Conservation (phyloP, 2,113 vertebrate species). For the Nansenia antarctica region DNA sequence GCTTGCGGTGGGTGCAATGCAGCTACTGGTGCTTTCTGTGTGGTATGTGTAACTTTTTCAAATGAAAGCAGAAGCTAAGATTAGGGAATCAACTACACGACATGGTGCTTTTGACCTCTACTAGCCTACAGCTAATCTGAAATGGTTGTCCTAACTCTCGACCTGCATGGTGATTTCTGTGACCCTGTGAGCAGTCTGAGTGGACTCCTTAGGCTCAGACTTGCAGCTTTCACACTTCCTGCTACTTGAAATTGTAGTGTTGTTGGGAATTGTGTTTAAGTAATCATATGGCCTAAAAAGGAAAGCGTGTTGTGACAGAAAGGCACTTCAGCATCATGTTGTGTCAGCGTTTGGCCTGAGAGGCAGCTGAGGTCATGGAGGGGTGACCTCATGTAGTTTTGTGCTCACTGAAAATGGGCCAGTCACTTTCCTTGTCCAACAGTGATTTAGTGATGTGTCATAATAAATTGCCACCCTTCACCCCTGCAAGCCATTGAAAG, state of each 20-base stretch:
- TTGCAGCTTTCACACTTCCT: not conserved
- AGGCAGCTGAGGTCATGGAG: conserved; percentile 18
- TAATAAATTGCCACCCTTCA: no score
- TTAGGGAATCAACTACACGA: not conserved
- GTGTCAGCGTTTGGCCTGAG: conserved; percentile 9
- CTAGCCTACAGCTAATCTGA: not conserved
- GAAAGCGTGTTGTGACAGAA: not conserved
- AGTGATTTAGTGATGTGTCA: no score
- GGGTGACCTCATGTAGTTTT: conserved; percentile 9
- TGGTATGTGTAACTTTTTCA: not conserved
- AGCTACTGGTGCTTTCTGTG: not conserved
- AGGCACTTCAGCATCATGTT: not conserved
- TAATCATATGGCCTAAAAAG: not conserved
- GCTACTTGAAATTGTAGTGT: conserved; percentile 1
- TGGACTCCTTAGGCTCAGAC: not conserved
- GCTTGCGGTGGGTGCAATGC: not conserved
- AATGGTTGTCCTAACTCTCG: not conserved
- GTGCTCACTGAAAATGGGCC: not conserved
- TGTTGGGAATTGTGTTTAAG: conserved; percentile 1
- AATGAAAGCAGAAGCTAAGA: not conserved
- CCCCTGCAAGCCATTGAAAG: no score
- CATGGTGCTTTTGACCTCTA: not conserved
- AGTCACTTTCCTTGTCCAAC: not conserved
- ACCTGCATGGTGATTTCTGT: not conserved
- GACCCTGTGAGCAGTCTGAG: not conserved